These are phyloP conservation scores for Hecatera dysodea DNA, from an alignment of 2,888 invertebrate genomes.

Conservation along the genomic window DNA sequence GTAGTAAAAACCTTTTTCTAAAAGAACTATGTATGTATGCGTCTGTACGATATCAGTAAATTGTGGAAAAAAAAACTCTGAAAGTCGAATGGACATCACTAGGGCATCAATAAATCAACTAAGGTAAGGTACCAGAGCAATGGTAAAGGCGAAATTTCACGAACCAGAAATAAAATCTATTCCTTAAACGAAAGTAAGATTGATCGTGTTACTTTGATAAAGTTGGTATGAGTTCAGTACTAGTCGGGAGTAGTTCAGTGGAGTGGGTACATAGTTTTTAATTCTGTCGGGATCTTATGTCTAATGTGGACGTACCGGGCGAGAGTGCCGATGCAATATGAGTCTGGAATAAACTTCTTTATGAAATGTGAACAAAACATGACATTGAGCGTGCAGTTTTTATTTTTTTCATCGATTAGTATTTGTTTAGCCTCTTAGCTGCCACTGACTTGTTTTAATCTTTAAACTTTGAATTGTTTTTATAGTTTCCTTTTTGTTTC, in stretches of 20 bases:
- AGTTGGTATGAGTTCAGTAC: slow-evolving; percentile 72
- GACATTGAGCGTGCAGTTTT: neutral
- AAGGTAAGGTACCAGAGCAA: slow-evolving; percentile 67
- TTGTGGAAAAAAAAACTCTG: slow-evolving; percentile 12
- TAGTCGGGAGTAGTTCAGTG: slow-evolving; percentile 37
- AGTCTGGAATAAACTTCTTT: neutral
- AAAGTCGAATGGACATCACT: slow-evolving; percentile 24
- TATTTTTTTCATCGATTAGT: too few relatives aligned
- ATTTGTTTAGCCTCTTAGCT: too few relatives aligned
- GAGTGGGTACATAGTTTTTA: slow-evolving; percentile 46
- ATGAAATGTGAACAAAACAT: neutral
- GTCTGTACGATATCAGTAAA: slow-evolving; percentile 5
- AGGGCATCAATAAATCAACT: slow-evolving; percentile 70
- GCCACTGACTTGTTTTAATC: too few relatives aligned
- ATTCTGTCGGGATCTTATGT: slow-evolving; percentile 20
- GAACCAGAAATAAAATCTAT: slow-evolving; percentile 80
- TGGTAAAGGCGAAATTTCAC: slow-evolving; percentile 74
- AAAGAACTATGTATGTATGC: neutral
- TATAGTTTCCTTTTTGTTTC: too few relatives aligned
- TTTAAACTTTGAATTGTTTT: too few relatives aligned
- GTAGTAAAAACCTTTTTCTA: slow-evolving; percentile 25
- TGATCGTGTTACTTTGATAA: slow-evolving; percentile 83
- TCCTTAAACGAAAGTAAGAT: slow-evolving; percentile 85
- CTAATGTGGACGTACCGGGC: slow-evolving; percentile 10
- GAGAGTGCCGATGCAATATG: slow-evolving; percentile 13